A percentile compares a stretch with the other conserved stretches of the same genome.
Evolutionary conservation across 1,140 invertebrate genomes (phyloP).

Genomic region (Drosophila guanche): DNA sequence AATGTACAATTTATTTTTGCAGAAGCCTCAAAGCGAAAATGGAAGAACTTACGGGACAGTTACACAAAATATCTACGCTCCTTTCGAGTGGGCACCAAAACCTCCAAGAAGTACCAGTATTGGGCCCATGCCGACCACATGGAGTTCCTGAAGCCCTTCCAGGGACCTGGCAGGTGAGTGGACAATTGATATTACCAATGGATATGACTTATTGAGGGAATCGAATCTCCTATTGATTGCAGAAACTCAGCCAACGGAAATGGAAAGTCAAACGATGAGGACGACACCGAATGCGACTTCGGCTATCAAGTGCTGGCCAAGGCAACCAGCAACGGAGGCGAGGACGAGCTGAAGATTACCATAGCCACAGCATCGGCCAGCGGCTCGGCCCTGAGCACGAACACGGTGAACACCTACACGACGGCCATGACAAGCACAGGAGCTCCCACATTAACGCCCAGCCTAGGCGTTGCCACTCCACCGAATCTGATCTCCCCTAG

Average conservation of each 20-base stretch:
- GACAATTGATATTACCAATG: neutral
- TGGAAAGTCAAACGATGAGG: conserved; percentile 75
- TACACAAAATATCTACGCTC: conserved; percentile 82
- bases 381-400: conserved; percentile 43
- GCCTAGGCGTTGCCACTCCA: conserved; percentile 46
- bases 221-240: neutral
- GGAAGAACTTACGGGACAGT: conserved; percentile 82
- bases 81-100: conserved; percentile 81
- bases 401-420: conserved; percentile 62
- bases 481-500: conserved; percentile 63
- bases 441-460: conserved; percentile 51
- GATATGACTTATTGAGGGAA: neutral
- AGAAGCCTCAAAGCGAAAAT: conserved; percentile 83
- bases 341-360: conserved; percentile 73
- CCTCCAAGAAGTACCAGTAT: conserved; percentile 82
- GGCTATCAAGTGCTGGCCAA: conserved; percentile 79
- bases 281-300: conserved; percentile 79
- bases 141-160: conserved; percentile 80
- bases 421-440: conserved; percentile 41
- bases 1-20: conserved; percentile 14
- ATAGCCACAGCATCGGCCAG: conserved; percentile 51
- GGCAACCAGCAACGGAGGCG: conserved; percentile 60
- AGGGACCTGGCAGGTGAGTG: conserved; percentile 75
- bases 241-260: conserved; percentile 70
- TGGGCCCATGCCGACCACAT: conserved; percentile 83